Evolutionary conservation across 2,888 invertebrate species (phyloP), one percentile per base, ranked within the genome.

Genomic region (Sinopyrophorus schimmeli): DNA sequence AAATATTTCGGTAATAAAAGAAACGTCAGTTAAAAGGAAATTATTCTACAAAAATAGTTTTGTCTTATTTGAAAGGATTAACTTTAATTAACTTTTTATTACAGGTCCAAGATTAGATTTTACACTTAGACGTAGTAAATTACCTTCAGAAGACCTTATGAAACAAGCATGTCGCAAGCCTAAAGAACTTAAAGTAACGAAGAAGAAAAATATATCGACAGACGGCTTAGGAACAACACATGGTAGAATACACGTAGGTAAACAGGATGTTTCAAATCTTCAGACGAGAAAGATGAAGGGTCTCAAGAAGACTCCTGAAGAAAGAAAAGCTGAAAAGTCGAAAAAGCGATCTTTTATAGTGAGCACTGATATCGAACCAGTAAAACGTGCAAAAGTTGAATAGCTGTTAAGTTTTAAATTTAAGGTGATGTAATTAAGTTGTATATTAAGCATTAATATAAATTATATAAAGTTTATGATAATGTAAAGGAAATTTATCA

Each of bases 281-380:
- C 95, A 96, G 70, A 93, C 92, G 2, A 82, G 93, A 51, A 93
- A 92, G 72, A 87, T 93, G 82, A 93, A 92, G 73, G 94, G 91
- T 23, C 75, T 94, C 37, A 86, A 84, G 63, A 90, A 89, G 71
- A 81, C 86, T 0, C 72, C 81, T 0, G 80, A 81, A 48, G 89
- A 89, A 63, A 82, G 76, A 60, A 86, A 84, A 60, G 72, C 77
- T 10, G 77, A 79, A 61, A 71, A 50, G 23, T 18, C 28, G n/a
- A 10, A 14, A 15, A 52, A 52, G 15, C 14, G 47, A 11, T 9
- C 23, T n/a, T 34, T 40, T 3, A 16, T 23, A 15, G 39, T 12
- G 17, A 16, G 11, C 11, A 27, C 15, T 31, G 23, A 32, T 18
- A 20, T 6, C 16, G 20, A 16, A 5, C 11, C 21, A 9, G 23